phyloP scores from a whole-genome alignment of 1,140 invertebrate genomes.

The Heliconius eleuchia region DNA sequence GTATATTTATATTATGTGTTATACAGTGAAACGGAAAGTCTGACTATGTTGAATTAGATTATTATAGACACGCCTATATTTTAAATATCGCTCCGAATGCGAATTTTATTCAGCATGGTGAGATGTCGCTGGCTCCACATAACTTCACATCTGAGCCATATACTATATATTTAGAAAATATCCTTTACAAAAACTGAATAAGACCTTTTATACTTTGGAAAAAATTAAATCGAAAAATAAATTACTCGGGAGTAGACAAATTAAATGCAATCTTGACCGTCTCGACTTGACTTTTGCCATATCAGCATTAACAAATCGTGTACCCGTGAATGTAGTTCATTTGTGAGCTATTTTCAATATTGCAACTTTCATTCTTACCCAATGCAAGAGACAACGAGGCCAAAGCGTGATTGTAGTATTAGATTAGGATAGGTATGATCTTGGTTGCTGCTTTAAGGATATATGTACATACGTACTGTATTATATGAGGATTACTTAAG shows the following conservation, averaged over 20 bases:
- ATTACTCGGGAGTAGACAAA: background rate
- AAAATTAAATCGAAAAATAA: too few species aligned
- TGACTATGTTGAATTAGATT: background rate
- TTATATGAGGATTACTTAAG: too few species aligned
- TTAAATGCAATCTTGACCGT: constrained; percentile 1
- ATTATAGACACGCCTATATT: background rate
- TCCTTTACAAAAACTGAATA: too few species aligned
- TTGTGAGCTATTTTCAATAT: constrained; percentile 43
- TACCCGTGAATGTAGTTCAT: constrained; percentile 25
- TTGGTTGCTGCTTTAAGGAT: constrained; percentile 34
- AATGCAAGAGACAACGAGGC: constrained; percentile 36
- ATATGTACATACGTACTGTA: background rate
- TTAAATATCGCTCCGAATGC: background rate
- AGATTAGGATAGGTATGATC: constrained; percentile 40
- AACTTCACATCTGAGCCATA: too few species aligned
- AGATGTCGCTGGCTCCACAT: too few species aligned
- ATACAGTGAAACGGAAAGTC: background rate
- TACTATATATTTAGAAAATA: too few species aligned
- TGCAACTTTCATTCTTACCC: constrained; percentile 45
- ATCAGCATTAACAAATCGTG: constrained; percentile 14
- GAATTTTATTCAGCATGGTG: too few species aligned
- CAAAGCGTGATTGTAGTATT: constrained; percentile 44
- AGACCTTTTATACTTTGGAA: too few species aligned
- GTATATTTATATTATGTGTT: background rate
- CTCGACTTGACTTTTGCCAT: constrained; percentile 19